Evolutionary conservation across 2,888 invertebrate species (phyloP), one percentile per base, ranked within the genome.

Genomic region (Pyrrhosoma nymphula): DNA sequence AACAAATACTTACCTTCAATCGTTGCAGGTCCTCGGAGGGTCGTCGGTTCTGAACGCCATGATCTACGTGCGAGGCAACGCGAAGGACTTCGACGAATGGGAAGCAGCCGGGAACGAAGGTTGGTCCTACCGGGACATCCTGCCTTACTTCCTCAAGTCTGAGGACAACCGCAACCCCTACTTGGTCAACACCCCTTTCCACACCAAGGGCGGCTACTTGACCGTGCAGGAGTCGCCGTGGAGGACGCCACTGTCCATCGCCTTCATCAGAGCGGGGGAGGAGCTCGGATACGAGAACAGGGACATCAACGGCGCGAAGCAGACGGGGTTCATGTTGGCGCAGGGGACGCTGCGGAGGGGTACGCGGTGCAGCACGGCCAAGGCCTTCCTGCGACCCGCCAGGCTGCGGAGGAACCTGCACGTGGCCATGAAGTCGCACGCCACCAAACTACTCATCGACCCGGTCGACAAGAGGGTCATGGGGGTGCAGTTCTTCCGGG

Each of bases 61-160:
- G 99, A 98, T 99, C 69, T 99, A 99, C 97, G 98, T 99, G 23
- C 97, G 99, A 95, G 99, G 99, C 95, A 99, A 99, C 96, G 98
- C 98, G 96, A 98, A 98, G 95, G 99, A 99, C 96, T 99, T 99
- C 97, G 98, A 99, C 96, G 97, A 98, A 55, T 99, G 99, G 99
- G 98, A 98, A 69, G 97, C 97, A 0, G 97, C 98, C 69, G 99
- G 99, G 0, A 99, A 99, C 96, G 97, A 98, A 0, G 99, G 99
- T 20, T 99, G 99, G 99, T 98, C 98, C 16, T 99, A 98, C 97
- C 97, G 98, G 82, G 98, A 98, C 96, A 98, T 99, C 3, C 97
- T 99, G 95, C 98, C 98, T 4, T 99, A 99, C 96, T 99, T 99
- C 96, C 97, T 98, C 56, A 99, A 99, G 97, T 98, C 99, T 0